These are phyloP conservation scores for Crotalus helleri DNA, from an alignment of 2,113 vertebrate genomes.

Conservation along the genomic window DNA sequence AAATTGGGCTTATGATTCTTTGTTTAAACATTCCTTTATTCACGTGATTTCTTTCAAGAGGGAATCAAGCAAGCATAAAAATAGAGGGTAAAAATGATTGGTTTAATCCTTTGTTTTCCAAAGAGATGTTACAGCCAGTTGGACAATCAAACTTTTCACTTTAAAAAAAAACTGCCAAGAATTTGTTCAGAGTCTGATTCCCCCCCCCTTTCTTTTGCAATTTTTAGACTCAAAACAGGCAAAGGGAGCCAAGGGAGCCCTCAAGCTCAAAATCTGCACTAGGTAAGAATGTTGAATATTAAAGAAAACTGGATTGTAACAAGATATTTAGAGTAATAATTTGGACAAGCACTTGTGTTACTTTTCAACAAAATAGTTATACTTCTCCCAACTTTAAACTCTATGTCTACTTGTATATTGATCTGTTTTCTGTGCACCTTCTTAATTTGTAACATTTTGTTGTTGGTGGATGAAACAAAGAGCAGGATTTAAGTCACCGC, in stretches of 20 bases:
- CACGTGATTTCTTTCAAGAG: not conserved
- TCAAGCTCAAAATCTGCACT: conserved; percentile 64
- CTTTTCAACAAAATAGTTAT: not conserved
- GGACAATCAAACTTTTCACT: not conserved
- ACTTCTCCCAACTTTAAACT: not conserved
- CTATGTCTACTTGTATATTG: not conserved
- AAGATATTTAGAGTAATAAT: not conserved
- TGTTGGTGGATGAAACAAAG: not conserved
- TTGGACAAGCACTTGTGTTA: not conserved
- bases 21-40: not conserved
- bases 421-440: not conserved
- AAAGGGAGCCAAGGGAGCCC: conserved; percentile 11
- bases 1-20: not conserved
- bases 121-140: not conserved
- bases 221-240: conserved; percentile 56
- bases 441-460: not conserved
- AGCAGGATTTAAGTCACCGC: not conserved
- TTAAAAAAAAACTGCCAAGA: not conserved
- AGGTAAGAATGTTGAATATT: conserved; percentile 40
- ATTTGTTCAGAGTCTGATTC: not conserved
- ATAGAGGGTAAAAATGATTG: not conserved
- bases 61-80: not conserved
- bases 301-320: not conserved
- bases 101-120: not conserved
- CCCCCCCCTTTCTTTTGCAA: not conserved